Evolutionary conservation across 2,113 vertebrate genomes (phyloP), one percentile per base, ranked within the genome.

Genomic region (Perca flavescens): DNA sequence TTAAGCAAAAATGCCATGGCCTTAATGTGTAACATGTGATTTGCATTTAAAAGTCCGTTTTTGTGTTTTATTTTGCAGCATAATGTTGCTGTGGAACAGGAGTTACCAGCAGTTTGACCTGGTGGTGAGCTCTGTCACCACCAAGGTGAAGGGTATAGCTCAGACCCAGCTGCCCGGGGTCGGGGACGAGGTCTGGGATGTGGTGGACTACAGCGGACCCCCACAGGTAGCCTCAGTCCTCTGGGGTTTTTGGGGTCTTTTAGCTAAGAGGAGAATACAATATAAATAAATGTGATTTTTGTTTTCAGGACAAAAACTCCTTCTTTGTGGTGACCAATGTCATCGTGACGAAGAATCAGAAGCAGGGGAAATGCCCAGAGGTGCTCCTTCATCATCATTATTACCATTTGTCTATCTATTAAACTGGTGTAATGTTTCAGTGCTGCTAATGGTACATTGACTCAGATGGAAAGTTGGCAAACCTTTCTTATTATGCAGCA

Each of bases 301-400:
- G 10, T 52, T 34, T 83, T 21, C 64, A 97, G 96, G 91, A 84
- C 0, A 92, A 90, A 63, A 94, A 95, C 84, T 95, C 96, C 3
- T 96, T 96, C 88, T 96, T 96, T 4, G 92, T 97, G 77, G 71
- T 95, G 63, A 96, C 96, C 36, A 97, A 96, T 34, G 46, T 93
- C 17, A 92, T 96, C 13, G 77, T 89, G 65, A 97, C 96, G 1
- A 91, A 94, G 77, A 94, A 92, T 47, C 96, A 97, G 89, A 70
- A 61, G 77, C 92, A 95, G 86, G 83, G 86, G 21, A 88, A n/a
- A 3, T 97, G 96, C 9, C 74, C 95, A 3, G 96, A 96, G 96
- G 96, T 97, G 54, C 60, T 22, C 13, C 57, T 15, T 70, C 58
- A n/a, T 56, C 56, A 7, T 6, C n/a, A 15, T 62, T 56, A 31